phyloP scores from a whole-genome alignment of 1,140 invertebrate species.

The Bombus fervidus region DNA sequence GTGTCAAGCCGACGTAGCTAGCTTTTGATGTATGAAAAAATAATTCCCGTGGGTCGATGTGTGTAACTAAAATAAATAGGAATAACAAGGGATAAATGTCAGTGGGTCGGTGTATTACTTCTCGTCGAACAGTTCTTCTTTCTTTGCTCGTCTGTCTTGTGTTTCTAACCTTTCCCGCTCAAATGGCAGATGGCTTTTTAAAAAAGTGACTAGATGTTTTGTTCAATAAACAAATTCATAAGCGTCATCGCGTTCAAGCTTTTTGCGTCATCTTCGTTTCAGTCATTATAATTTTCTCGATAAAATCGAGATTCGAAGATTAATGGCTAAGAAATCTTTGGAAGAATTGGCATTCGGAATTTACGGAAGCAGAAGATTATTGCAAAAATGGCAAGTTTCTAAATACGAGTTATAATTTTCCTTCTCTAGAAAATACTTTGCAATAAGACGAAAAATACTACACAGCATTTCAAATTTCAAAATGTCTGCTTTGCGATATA shows the following conservation, averaged over 20 bases:
- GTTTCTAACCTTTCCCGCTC: conserved; percentile 2
- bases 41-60: conserved; percentile 11
- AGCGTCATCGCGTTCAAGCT: not conserved
- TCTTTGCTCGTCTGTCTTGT: not conserved
- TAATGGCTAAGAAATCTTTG: too few species aligned
- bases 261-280: too few species aligned
- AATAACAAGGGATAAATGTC: conserved; percentile 52
- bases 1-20: not conserved
- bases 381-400: too few species aligned
- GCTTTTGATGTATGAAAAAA: conserved; percentile 26
- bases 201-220: not conserved
- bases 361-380: too few species aligned
- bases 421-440: too few species aligned
- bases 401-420: too few species aligned
- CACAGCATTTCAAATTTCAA: too few species aligned
- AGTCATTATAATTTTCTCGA: not conserved
- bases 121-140: conserved; percentile 17
- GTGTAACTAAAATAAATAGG: conserved; percentile 41
- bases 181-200: not conserved
- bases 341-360: too few species aligned
- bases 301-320: not conserved
- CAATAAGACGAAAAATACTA: too few species aligned
- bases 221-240: not conserved
- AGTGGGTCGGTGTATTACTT: conserved; percentile 34
- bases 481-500: too few species aligned